phyloP scores from a whole-genome alignment of 2,888 invertebrate genomes.

The Ephialtes manifestator region DNA sequence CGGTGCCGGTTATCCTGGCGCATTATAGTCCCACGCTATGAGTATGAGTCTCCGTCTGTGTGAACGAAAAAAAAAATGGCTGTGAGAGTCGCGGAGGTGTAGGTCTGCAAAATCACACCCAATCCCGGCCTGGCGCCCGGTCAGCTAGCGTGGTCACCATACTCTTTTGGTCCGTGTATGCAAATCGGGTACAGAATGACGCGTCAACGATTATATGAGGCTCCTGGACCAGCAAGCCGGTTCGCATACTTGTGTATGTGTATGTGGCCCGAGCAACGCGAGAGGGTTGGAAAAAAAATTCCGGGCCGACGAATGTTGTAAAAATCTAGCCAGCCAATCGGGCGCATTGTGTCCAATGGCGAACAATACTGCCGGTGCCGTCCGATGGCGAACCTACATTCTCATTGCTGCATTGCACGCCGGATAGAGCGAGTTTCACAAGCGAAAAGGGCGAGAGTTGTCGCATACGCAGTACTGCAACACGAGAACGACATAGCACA shows the following conservation, averaged over 20 bases:
- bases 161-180: slow-evolving; percentile 81
- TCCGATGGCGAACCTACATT: slow-evolving; percentile 70
- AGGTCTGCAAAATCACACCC: slow-evolving; percentile 70
- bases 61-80: slow-evolving; percentile 62
- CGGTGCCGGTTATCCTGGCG: slow-evolving; percentile 58
- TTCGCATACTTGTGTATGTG: slow-evolving; percentile 64
- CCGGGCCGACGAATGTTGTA: slow-evolving; percentile 79
- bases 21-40: slow-evolving; percentile 50
- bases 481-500: slow-evolving; percentile 42
- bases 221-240: slow-evolving; percentile 59
- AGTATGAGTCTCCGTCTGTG: slow-evolving; percentile 48
- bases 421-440: slow-evolving; percentile 58
- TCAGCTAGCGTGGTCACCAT: slow-evolving; percentile 33
- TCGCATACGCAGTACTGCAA: slow-evolving; percentile 41
- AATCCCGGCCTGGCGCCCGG: slow-evolving; percentile 61
- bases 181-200: slow-evolving; percentile 82
- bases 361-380: slow-evolving; percentile 79
- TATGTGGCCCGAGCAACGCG: slow-evolving; percentile 46
- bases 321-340: slow-evolving; percentile 84
- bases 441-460: slow-evolving; percentile 52
- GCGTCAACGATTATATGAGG: slow-evolving; percentile 82
- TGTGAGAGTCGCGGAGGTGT: slow-evolving; percentile 58
- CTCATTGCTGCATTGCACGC: slow-evolving; percentile 43
- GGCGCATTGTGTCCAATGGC: slow-evolving; percentile 82
- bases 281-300: slow-evolving; percentile 76